Conservation (phyloP, 92 coral and sea anemone species). For the Hydrozoanthus gracilis region DNA sequence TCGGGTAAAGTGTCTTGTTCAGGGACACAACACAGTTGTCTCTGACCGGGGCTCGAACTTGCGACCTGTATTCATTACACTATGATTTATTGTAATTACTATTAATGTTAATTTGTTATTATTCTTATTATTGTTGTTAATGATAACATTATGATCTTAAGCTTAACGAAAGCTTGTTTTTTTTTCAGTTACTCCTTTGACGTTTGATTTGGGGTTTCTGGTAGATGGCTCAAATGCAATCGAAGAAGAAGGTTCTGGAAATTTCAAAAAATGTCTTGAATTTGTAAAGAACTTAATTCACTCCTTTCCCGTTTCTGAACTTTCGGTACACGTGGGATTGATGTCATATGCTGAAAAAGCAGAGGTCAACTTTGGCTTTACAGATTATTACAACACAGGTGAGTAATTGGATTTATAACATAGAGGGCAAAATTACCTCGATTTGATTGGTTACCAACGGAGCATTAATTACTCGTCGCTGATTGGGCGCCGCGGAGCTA, state of each 20-base stretch:
- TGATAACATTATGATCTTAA: too few relatives aligned
- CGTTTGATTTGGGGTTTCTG: constrained; percentile 84
- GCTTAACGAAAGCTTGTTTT: neutral
- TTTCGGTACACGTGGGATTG: constrained; percentile 79
- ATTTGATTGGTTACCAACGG: too few relatives aligned
- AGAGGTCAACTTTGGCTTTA: constrained; percentile 62
- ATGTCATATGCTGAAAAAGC: constrained; percentile 73
- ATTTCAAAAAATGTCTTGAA: constrained; percentile 80
- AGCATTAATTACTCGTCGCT: too few relatives aligned
- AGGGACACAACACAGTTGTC: too few relatives aligned
- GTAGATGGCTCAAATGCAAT: constrained; percentile 85
- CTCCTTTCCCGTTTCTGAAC: constrained; percentile 71
- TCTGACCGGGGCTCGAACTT: too few relatives aligned
- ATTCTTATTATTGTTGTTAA: too few relatives aligned
- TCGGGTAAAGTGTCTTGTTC: too few relatives aligned
- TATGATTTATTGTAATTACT: too few relatives aligned
- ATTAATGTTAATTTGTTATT: too few relatives aligned
- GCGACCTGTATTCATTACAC: too few relatives aligned
- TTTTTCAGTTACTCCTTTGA: constrained; percentile 31
- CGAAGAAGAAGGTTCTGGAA: constrained; percentile 81
- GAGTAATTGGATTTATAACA: neutral
- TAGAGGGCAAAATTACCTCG: too few relatives aligned
- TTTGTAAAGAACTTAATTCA: constrained; percentile 78
- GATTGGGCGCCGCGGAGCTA: too few relatives aligned
- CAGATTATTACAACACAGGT: constrained; percentile 54